Base-by-base conservation (phyloP, 2,797 vertebrate genomes). In the Sphaeramia orbicularis region DNA sequence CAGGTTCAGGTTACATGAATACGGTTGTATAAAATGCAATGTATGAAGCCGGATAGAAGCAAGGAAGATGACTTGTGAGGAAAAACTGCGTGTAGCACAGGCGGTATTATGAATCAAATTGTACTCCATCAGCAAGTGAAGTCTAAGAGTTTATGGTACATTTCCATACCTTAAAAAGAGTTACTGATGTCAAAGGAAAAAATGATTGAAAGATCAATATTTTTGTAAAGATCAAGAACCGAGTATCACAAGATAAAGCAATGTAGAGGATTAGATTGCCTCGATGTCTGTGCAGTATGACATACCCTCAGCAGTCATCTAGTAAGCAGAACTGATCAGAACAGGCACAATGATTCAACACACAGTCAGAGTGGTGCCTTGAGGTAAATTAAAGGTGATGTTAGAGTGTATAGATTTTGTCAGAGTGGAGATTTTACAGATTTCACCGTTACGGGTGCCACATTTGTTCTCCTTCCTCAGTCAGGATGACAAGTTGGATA, bases 321-420 rank as follows among this genome's bases (percentile, higher is more conserved):
- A 41, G 78, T 49, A 27, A 78, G 84, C 73, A 80, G 78, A 83
- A 80, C 78, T 73, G 80, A 89, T 86, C 51, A 42, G 80, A 90
- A 78, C 60, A 73, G 85, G 76, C 86, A 80, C 67, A 27, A 67
- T 40, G 65, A 78, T 84, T 85, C 76, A 66, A 52, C 83, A 50
- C 86, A 37, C 79, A 52, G 66, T 1, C 6, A 71, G 75, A 35
- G 78, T 18, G 80, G 80, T 47, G 65, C 77, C 72, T 74, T 4
- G 64, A 79, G 79, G 45, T 75, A 85, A 89, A 87, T 81, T 69
- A 81, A 83, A 86, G 84, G 53, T 81, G 86, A 90, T 73, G 84
- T n/a, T 65, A 56, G 79, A 47, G 71, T 24, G 82, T 75, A 70
- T 30, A 81, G 86, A 90, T 85, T 86, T 82, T 86, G 87, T 89